phyloP scores from a whole-genome alignment of 1,140 invertebrate genomes.

The Drosophila asahinai region DNA sequence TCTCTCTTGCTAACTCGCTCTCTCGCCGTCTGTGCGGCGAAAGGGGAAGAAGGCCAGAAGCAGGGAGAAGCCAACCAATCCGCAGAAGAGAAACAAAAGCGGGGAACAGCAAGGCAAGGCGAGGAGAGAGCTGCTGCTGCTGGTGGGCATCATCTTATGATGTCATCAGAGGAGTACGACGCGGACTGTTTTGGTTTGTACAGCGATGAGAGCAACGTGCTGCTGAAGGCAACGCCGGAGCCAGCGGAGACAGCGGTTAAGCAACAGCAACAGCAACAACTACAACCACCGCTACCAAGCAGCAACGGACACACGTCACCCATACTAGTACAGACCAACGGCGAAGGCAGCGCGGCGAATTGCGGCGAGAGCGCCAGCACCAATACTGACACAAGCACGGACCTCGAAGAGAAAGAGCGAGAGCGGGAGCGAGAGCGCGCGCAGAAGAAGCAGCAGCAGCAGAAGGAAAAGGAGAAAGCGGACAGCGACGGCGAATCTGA shows the following conservation, averaged over 20 bases:
- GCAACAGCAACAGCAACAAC: constrained; percentile 19
- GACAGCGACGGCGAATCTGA: constrained; percentile 52
- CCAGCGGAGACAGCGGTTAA: constrained; percentile 41
- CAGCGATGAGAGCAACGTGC: constrained; percentile 91
- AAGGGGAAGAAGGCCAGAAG: constrained; percentile 13
- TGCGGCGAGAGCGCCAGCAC: constrained; percentile 53
- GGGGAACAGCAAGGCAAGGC: constrained; percentile 22
- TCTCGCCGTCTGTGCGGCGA: constrained; percentile 20
- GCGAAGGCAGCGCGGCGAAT: constrained; percentile 67
- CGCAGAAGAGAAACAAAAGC: constrained; percentile 32
- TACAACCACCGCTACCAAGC: constrained; percentile 40
- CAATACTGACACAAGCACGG: constrained; percentile 17
- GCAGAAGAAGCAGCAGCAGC: constrained; percentile 32
- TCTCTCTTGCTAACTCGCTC: constrained; percentile 5
- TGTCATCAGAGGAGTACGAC: constrained; percentile 97
- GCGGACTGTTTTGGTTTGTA: constrained; percentile 94
- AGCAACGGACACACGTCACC: constrained; percentile 67
- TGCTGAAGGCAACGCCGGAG: constrained; percentile 89
- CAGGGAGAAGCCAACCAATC: constrained; percentile 29
- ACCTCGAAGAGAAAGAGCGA: constrained; percentile 25
- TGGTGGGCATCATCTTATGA: constrained; percentile 90
- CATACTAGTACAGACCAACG: constrained; percentile 52
- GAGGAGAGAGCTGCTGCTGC: constrained; percentile 61
- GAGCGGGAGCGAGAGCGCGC: constrained; percentile 14
- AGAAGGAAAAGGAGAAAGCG: constrained; percentile 55